These are phyloP conservation scores for Lucilia sericata DNA, from an alignment of 1,140 invertebrate genomes.

Conservation along the genomic window DNA sequence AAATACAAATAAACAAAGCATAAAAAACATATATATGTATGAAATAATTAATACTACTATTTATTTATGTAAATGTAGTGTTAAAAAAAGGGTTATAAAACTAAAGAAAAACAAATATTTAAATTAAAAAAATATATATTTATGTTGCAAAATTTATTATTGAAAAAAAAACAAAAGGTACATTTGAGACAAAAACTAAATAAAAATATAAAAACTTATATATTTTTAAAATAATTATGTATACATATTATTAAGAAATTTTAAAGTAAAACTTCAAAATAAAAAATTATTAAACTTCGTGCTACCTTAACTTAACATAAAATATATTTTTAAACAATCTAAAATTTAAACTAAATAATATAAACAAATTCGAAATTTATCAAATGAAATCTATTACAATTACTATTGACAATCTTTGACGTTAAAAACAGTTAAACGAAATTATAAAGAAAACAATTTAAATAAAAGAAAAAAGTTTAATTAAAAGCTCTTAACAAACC, in stretches of 20 bases:
- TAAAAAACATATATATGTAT: background rate
- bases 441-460: background rate
- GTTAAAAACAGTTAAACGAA: slow-evolving; percentile 27
- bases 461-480: background rate
- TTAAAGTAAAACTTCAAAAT: background rate
- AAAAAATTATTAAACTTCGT: background rate
- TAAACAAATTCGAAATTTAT: slow-evolving; percentile 32
- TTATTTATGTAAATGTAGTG: background rate
- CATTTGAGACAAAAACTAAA: background rate
- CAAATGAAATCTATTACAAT: slow-evolving; percentile 27
- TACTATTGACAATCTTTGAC: slow-evolving; percentile 36
- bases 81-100: background rate
- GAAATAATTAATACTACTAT: background rate
- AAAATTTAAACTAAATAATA: background rate
- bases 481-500: background rate
- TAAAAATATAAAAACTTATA: background rate
- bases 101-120: background rate
- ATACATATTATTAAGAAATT: background rate
- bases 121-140: background rate
- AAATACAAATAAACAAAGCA: background rate
- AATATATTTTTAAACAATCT: slow-evolving; percentile 4
- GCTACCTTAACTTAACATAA: too few relatives aligned
- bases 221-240: background rate
- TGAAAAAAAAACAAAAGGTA: background rate
- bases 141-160: background rate